Base-by-base conservation (phyloP, 2,797 vertebrate species). In the Semaprochilodus insignis region DNA sequence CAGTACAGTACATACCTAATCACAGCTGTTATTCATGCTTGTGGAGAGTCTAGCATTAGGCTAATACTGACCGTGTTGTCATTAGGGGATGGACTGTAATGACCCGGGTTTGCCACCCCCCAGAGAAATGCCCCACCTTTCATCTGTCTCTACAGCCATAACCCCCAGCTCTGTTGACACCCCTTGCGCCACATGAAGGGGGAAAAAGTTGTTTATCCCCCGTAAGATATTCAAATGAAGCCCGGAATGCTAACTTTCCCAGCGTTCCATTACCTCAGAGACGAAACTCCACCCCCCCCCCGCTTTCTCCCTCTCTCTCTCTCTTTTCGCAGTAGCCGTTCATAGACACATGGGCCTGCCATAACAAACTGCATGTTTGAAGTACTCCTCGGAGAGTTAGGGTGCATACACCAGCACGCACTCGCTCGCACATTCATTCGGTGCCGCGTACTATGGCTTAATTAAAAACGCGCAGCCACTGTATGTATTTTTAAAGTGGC, bases 181-280 rank as follows among this genome's bases (percentile, higher is more conserved):
- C 87, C 89, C 89, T 89, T 40, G 81, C 86, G 85, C 89, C 87
- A 81, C 87, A 92, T 92, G 91, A 92, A 90, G 90, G 88, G 90
- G 88, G 8, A 89, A 84, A 83, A 94, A 97, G 94, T 95, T 96
- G 96, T 97, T 97, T 96, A 95, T 86, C 95, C 92, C 93, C 92
- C 93, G 92, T 96, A 95, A 94, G 94, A 96, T 96, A 97, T 97
- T 97, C 95, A 96, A 98, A 97, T 97, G 95, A 96, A 95, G 92
- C 93, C 94, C 92, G 90, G 92, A 94, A 95, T 93, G 92, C 93
- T 93, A 95, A 95, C 93, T 95, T 94, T 96, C 95, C 95, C 95
- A 83, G 91, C 92, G 91, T 91, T 91, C 90, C 87, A 88, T 91
- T 91, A 91, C 94, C 93, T 93, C 92, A 90, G 93, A 94, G 94